Base-by-base conservation (phyloP, 2,113 vertebrate species). In the Camelus bactrianus region DNA sequence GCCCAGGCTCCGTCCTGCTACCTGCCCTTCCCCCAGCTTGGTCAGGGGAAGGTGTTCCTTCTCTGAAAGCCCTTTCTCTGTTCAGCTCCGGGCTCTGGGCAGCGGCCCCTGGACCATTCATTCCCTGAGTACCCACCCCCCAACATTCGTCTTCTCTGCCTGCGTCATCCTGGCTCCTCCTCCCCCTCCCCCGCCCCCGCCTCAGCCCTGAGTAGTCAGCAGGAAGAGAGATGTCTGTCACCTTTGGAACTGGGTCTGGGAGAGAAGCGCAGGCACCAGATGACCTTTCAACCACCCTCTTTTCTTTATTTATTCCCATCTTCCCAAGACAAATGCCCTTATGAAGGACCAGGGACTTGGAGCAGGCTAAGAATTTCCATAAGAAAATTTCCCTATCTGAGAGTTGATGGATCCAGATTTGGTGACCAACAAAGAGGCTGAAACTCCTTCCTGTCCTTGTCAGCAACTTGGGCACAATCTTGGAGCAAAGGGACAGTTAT, bases 401-500 rank as follows among this genome's bases (percentile, higher is more conserved):
- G 50, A 52, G 48, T 13, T 32, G 46, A 62, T 22, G 10, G 24
- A 22, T 81, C 32, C 32, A 58, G 48, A 72, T 76, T n/a, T 48
- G 38, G 76, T 67, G 70, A 28, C 67, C 24, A 67, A 88, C 70
- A 38, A 62, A 76, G 67, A 90, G 20, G 38, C 2, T 35, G 54
- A 64, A 84, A 65, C 1, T 65, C n/a, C 32, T 22, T 91, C 35
- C 26, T 30, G 10, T 90, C 60, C 35, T 38, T 50, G 4, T 60
- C 35, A 19, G 56, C 60, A 13, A 90, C 30, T 76, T 8, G 46
- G 56, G 11, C 22, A 38, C 32, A 58, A 72, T n/a, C 42, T 72
- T 88, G 87, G 70, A 93, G 35, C 54, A 76, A 73, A 75, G 82
- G 54, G 38, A 60, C 20, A 58, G 38, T n/a, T 62, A 19, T 88